phyloP scores from a whole-genome alignment of 2,797 vertebrate genomes.

The Euphonia xanthogaster region DNA sequence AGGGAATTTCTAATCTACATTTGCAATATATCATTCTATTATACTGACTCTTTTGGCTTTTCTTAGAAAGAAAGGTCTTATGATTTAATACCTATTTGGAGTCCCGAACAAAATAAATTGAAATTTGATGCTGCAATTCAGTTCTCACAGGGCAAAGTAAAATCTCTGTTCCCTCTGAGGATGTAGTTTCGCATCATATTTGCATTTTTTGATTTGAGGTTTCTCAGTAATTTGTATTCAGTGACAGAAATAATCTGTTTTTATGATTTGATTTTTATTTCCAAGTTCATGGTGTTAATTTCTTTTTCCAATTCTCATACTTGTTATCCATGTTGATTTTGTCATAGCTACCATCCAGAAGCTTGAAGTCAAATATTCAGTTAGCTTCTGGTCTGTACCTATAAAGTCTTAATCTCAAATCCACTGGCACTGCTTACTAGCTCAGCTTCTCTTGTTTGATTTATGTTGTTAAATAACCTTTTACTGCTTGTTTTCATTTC shows the following conservation, averaged over 20 bases:
- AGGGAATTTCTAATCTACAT: background rate
- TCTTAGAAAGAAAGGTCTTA: background rate
- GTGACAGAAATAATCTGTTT: background rate
- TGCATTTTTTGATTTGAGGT: background rate
- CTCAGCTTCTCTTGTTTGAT: background rate
- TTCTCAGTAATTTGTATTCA: background rate
- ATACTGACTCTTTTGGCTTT: background rate
- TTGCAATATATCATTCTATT: background rate
- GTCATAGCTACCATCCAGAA: background rate
- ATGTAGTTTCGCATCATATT: background rate
- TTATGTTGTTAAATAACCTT: background rate
- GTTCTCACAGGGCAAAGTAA: background rate
- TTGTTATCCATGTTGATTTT: background rate
- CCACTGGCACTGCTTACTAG: background rate
- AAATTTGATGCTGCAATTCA: background rate
- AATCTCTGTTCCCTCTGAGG: background rate
- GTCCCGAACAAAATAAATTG: background rate
- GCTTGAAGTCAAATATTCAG: background rate
- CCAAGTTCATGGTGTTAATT: background rate
- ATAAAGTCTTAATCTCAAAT: background rate
- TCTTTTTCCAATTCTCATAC: background rate
- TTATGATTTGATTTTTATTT: background rate
- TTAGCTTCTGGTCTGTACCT: background rate
- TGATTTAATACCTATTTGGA: background rate
- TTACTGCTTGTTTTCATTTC: slow-evolving; percentile 22